phyloP scores from a whole-genome alignment of 2,113 vertebrate genomes.

The Steatornis caripensis region DNA sequence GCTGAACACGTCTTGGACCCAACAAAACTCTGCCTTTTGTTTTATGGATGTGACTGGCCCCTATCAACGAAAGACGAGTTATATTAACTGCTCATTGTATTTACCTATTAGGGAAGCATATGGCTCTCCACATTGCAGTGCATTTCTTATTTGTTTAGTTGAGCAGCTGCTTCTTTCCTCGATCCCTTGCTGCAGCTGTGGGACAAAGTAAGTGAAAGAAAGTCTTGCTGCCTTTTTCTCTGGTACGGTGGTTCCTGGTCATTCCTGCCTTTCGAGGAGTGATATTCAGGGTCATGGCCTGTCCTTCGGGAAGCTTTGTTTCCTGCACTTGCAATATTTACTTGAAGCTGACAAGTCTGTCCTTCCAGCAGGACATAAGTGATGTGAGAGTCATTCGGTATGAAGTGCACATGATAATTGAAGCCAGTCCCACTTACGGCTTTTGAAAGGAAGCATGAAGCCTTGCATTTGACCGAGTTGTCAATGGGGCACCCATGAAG shows the following conservation, averaged over 20 bases:
- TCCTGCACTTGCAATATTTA: neutral
- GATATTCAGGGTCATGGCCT: neutral
- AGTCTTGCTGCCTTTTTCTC: neutral
- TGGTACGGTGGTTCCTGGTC: neutral
- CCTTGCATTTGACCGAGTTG: neutral
- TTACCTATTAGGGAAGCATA: neutral
- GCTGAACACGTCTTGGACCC: neutral
- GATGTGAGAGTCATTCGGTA: neutral
- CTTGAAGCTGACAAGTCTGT: neutral
- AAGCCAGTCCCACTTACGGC: neutral
- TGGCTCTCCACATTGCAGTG: rapidly evolving
- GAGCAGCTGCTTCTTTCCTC: neutral
- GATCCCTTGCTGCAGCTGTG: neutral
- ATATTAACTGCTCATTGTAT: neutral
- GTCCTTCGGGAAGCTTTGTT: neutral
- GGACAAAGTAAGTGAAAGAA: neutral
- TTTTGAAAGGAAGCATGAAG: neutral
- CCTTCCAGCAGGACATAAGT: neutral
- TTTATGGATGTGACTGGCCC: neutral
- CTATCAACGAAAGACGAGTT: neutral
- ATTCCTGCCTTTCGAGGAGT: neutral
- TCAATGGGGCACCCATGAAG: neutral
- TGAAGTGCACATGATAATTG: neutral
- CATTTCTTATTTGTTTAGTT: neutral
- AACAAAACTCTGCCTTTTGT: neutral